phyloP scores from a whole-genome alignment of 2,797 vertebrate genomes.

The Phylloscopus collybita region DNA sequence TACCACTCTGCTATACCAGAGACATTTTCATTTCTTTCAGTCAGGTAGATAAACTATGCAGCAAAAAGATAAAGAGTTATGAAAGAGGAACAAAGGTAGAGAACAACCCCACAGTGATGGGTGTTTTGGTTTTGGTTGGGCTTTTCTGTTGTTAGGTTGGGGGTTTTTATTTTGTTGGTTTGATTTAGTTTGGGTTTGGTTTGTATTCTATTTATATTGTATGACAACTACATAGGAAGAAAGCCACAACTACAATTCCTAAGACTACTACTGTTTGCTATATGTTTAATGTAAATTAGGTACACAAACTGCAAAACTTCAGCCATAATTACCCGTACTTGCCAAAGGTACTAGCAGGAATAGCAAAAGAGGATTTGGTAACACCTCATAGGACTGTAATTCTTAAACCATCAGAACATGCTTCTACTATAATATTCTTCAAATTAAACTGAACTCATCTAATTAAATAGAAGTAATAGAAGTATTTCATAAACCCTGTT shows the following conservation, averaged over 20 bases:
- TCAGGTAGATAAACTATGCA: neutral
- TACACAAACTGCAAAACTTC: neutral
- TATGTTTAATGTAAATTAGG: neutral
- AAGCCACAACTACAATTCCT: neutral
- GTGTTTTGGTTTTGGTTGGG: neutral
- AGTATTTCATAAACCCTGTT: slow-evolving; percentile 23
- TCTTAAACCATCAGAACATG: neutral
- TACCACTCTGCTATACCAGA: neutral
- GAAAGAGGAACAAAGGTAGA: neutral
- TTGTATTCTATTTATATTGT: neutral
- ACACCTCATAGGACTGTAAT: neutral
- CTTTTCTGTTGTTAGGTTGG: neutral
- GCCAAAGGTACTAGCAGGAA: neutral
- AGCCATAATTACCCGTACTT: neutral
- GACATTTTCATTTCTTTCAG: neutral
- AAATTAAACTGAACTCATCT: slow-evolving; percentile 16
- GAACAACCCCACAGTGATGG: neutral
- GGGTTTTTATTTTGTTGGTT: neutral
- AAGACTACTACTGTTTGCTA: neutral
- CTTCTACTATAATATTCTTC: neutral
- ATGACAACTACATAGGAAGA: neutral
- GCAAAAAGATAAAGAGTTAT: neutral
- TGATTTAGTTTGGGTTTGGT: neutral
- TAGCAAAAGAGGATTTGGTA: neutral
- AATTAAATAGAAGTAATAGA: slow-evolving; percentile 39